Evolutionary conservation across 2,797 vertebrate genomes (phyloP), one percentile per base, ranked within the genome.

Genomic region (Coregonus sp.): DNA sequence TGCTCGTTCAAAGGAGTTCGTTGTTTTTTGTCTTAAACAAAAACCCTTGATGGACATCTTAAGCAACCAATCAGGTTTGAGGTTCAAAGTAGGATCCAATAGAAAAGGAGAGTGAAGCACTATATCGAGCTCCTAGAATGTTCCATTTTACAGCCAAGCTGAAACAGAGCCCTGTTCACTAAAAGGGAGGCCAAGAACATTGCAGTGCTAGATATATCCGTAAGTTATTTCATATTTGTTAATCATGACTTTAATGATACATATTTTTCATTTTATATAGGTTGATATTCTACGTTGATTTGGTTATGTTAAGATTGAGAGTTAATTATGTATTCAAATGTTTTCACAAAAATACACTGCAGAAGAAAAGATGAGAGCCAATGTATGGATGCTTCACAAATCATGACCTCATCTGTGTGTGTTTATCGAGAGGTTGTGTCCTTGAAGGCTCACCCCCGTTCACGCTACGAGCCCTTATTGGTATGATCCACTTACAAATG

Each of bases 21-120:
- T 73, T 40, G 80, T 79, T 85, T 83, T 70, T 15, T 86, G 80
- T 78, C 59, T 73, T 84, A 74, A 70, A 81, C 76, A 75, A 75
- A 2, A 80, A 68, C 52, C 4, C 76, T 86, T 81, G 80, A 81
- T 78, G 87, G 87, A 82, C 84, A 81, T 86, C 75, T 73, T 83
- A 37, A 65, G 20, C 73, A 88, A 84, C 85, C 84, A 87, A 83
- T 78, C 25, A 59, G 51, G 83, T 84, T 81, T 85, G 73, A 52
- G 81, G 72, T 77, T 86, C 72, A 84, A 82, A 81, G 78, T 80
- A 79, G 78, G 79, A 84, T 74, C 80, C 72, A 75, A 84, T 86
- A 66, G 77, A 85, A 82, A 86, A 9, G 14, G 52, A 59, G 56
- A 80, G 75, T 83, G 87, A 82, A 77, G 70, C 75, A 70, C 70